Conservation (phyloP, 2,113 vertebrate genomes). For the Megaceryle maxima region DNA sequence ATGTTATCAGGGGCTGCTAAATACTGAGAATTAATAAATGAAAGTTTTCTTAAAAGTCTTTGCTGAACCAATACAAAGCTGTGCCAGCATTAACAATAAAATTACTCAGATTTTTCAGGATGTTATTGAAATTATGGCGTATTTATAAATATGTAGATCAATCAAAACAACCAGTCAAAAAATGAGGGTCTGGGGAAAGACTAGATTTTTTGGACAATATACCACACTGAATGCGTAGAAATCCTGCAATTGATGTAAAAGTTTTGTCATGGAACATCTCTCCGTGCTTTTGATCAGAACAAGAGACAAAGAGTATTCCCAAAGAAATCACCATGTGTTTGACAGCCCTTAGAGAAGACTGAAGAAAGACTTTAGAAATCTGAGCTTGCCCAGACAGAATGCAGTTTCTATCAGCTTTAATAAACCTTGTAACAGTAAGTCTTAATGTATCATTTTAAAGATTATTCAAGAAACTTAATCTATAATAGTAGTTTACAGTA, state of each 20-base stretch:
- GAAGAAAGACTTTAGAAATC: not conserved
- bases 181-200: not conserved
- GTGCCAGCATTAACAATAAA: not conserved
- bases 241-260: not conserved
- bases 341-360: not conserved
- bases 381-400: not conserved
- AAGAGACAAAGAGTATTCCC: conserved; percentile 1
- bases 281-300: not conserved
- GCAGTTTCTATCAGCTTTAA: not conserved
- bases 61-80: not conserved
- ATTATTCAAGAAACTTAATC: not conserved
- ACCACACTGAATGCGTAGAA: not conserved
- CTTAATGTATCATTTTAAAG: not conserved
- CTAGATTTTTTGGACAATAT: not conserved
- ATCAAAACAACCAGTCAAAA: not conserved
- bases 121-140: not conserved
- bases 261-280: not conserved
- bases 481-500: not conserved
- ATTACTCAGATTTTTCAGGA: not conserved
- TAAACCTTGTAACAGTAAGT: not conserved
- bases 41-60: not conserved
- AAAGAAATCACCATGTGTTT: conserved; percentile 30
- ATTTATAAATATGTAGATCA: not conserved
- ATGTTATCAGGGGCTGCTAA: not conserved
- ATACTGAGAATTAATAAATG: not conserved